These are phyloP conservation scores for Habropoda laboriosa DNA, from an alignment of 1,140 invertebrate genomes.

Conservation along the genomic window DNA sequence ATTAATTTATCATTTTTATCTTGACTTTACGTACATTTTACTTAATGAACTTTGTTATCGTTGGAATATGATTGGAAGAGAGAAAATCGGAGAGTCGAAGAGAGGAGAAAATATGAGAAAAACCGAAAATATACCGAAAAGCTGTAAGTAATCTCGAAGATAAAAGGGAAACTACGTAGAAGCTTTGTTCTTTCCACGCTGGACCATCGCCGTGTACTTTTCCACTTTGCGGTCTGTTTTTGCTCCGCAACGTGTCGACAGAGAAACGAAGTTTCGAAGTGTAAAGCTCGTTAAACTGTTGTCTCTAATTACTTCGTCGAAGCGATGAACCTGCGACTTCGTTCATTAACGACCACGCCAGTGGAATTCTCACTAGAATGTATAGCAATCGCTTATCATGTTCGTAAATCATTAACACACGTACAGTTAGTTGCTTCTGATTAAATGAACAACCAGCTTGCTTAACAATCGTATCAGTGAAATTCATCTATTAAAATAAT, in stretches of 20 bases:
- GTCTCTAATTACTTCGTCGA: not conserved
- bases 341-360: not conserved
- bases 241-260: not conserved
- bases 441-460: not conserved
- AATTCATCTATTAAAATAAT: not conserved
- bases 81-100: not conserved
- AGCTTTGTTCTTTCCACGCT: not conserved
- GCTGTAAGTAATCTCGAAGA: no score
- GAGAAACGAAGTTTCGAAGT: not conserved
- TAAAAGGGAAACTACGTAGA: not conserved
- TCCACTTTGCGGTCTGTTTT: not conserved
- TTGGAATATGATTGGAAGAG: not conserved
- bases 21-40: no score
- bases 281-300: constrained; percentile 13
- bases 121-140: not conserved
- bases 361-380: not conserved
- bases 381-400: not conserved
- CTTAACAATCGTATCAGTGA: not conserved
- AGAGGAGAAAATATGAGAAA: not conserved
- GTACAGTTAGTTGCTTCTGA: not conserved
- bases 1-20: no score
- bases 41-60: not conserved
- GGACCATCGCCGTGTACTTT: no score
- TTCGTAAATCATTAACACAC: not conserved
- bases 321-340: not conserved